These are phyloP conservation scores for Cephus runcator DNA, from an alignment of 2,888 invertebrate species.

Conservation along the genomic window DNA sequence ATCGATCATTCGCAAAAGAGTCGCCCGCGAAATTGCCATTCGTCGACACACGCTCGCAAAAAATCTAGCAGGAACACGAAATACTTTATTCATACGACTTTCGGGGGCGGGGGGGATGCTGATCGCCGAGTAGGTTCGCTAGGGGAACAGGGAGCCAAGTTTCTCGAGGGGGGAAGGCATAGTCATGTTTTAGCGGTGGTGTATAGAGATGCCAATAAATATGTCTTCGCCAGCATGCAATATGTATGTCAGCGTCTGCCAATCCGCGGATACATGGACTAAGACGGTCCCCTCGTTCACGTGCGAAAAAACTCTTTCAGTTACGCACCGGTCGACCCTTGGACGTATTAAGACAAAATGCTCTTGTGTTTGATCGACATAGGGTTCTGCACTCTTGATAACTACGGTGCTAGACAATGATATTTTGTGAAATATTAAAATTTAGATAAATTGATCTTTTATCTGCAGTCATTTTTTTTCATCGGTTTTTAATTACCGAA, in stretches of 20 bases:
- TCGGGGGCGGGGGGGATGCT: constrained; percentile 16
- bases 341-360: constrained; percentile 46
- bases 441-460: neutral
- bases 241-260: constrained; percentile 55
- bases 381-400: neutral
- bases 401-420: neutral
- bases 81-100: constrained; percentile 52
- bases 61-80: constrained; percentile 40
- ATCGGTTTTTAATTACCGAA: no score
- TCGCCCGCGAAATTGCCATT: constrained; percentile 17
- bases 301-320: neutral
- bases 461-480: no score
- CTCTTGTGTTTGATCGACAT: neutral
- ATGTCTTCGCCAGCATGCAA: constrained; percentile 57
- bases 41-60: constrained; percentile 24
- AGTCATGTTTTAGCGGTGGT: constrained; percentile 46
- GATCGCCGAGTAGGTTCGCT: constrained; percentile 10
- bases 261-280: constrained; percentile 38
- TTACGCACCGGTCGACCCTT: constrained; percentile 24
- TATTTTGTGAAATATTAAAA: neutral
- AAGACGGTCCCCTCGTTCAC: neutral
- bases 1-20: constrained; percentile 48
- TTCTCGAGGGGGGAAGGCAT: neutral
- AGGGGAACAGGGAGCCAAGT: neutral
- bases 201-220: constrained; percentile 60